phyloP scores from a whole-genome alignment of 1,140 invertebrate species.

The Akabosia matsudoensis region DNA sequence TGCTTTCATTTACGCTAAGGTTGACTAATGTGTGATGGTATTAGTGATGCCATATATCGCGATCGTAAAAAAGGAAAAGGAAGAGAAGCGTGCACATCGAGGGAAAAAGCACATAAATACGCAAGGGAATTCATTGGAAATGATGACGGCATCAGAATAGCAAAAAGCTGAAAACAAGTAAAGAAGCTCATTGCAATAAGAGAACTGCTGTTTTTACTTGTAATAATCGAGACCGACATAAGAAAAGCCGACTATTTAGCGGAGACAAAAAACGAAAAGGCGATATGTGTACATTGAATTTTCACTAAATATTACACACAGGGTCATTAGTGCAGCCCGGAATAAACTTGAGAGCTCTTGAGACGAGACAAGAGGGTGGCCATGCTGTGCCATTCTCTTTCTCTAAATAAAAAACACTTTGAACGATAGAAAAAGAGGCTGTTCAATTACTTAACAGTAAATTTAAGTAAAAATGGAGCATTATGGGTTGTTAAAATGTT shows the following conservation, averaged over 20 bases:
- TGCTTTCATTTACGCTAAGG: conserved; percentile 13
- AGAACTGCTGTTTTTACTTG: neutral
- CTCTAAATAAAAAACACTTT: neutral
- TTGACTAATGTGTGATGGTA: conserved; percentile 2
- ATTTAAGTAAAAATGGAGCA: neutral
- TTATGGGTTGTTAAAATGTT: too few species aligned
- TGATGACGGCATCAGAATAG: neutral
- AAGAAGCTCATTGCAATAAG: neutral
- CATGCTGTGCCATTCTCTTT: conserved; percentile 18
- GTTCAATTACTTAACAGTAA: neutral
- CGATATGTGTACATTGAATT: too few species aligned
- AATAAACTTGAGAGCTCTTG: neutral
- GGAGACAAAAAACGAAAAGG: neutral
- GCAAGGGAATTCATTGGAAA: conserved; percentile 13
- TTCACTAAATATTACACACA: neutral
- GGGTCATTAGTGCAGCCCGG: conserved; percentile 14
- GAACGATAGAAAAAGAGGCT: neutral
- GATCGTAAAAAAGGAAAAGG: conserved; percentile 6
- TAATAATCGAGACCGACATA: conserved; percentile 9
- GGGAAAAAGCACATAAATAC: neutral
- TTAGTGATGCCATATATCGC: conserved; percentile 1
- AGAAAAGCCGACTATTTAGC: neutral
- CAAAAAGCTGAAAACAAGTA: neutral
- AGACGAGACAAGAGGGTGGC: conserved; percentile 17
- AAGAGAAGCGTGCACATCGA: neutral